phyloP scores from a whole-genome alignment of 2,888 invertebrate species.

The Alsophila aescularia region DNA sequence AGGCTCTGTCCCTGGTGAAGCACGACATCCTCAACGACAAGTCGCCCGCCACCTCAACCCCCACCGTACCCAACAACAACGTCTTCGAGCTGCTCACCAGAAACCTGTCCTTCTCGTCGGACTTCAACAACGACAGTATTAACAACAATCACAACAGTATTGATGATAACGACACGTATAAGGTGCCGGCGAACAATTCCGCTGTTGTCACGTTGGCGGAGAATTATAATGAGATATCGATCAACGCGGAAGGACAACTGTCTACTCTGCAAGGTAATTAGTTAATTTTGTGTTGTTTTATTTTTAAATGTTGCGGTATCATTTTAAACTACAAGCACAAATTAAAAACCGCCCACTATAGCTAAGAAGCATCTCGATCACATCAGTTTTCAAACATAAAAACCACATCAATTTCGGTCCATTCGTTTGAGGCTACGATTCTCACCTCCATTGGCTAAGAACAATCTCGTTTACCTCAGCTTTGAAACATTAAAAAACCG shows the following conservation, averaged over 20 bases:
- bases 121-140: conserved; percentile 79
- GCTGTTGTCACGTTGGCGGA: conserved; percentile 68
- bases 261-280: conserved; percentile 75
- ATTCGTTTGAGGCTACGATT: too few relatives aligned
- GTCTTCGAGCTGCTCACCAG: conserved; percentile 76
- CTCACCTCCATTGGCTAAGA: too few relatives aligned
- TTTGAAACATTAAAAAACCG: too few relatives aligned
- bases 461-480: too few relatives aligned
- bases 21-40: conserved; percentile 72
- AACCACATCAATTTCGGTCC: too few relatives aligned
- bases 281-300: not conserved
- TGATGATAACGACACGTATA: conserved; percentile 75
- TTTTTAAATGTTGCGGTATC: too few relatives aligned
- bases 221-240: conserved; percentile 80
- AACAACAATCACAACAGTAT: conserved; percentile 67
- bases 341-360: too few relatives aligned
- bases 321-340: too few relatives aligned
- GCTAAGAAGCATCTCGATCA: too few relatives aligned
- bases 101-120: conserved; percentile 78
- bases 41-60: conserved; percentile 48
- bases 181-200: conserved; percentile 75
- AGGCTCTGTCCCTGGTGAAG: conserved; percentile 73
- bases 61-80: conserved; percentile 56
- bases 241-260: conserved; percentile 75
- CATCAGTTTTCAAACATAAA: too few relatives aligned